Evolutionary conservation across 2,113 vertebrate species (phyloP).

Genomic region (Potamarius usumacintae): DNA sequence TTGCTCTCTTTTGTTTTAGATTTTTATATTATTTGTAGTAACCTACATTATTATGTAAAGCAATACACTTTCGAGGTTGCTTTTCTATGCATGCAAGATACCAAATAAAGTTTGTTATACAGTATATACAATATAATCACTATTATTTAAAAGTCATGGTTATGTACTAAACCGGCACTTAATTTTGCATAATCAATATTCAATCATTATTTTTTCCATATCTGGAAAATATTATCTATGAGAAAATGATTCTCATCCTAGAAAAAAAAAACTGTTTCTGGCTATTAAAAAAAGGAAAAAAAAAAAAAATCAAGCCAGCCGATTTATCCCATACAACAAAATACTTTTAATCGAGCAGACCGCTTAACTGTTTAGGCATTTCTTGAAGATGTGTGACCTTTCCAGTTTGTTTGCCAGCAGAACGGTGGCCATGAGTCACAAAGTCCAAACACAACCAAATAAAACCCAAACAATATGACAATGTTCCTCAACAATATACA

Average conservation of each 20-base stretch:
- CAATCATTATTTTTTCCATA: background rate
- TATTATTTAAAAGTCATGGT: background rate
- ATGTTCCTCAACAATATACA: background rate
- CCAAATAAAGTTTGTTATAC: background rate
- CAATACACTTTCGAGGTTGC: background rate
- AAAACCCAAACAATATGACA: background rate
- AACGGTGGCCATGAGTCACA: background rate
- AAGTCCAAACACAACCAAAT: constrained; percentile 13
- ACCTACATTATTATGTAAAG: background rate
- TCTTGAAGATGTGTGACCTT: background rate
- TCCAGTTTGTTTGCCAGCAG: background rate
- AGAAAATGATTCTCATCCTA: background rate
- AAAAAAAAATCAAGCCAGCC: background rate
- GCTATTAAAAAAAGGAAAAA: background rate
- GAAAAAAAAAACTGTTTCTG: too few relatives aligned
- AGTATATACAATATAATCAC: background rate
- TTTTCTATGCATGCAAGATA: background rate
- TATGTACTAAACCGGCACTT: background rate
- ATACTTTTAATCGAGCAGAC: background rate
- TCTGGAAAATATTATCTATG: background rate
- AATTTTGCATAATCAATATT: background rate
- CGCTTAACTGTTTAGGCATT: background rate
- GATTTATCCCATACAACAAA: background rate
- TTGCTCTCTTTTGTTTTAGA: background rate
- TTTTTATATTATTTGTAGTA: background rate